Evolutionary conservation across 2,113 vertebrate species (phyloP).

Genomic region (Rhea americana): DNA sequence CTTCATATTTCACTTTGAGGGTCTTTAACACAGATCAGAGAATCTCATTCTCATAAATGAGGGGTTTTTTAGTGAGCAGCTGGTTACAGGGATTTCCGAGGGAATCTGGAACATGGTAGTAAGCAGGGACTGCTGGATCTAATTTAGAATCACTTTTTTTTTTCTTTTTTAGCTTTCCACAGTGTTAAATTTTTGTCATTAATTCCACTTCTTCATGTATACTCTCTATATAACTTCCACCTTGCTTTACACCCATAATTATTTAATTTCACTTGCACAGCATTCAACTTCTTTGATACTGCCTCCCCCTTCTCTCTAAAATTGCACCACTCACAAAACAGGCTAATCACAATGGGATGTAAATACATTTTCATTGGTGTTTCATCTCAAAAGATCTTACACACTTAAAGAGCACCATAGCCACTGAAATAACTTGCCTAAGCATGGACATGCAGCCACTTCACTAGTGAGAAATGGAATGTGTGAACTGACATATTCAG

Average conservation of each 20-base stretch:
- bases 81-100: neutral
- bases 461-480: neutral
- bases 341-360: fast-evolving
- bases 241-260: neutral
- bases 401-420: neutral
- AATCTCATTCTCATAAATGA: neutral
- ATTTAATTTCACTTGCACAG: neutral
- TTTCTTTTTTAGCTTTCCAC: neutral
- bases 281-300: neutral
- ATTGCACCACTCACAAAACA: neutral
- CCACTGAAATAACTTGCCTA: neutral
- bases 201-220: neutral
- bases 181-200: neutral
- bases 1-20: conserved; percentile 7
- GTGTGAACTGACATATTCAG: neutral
- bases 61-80: neutral
- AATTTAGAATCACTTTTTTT: neutral
- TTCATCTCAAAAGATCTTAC: neutral
- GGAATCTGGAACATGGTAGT: neutral
- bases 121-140: neutral
- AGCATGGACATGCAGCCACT: fast-evolving
- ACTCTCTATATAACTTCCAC: neutral
- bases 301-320: neutral
- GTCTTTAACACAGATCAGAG: neutral
- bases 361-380: neutral